Evolutionary conservation across 1,140 invertebrate genomes (phyloP), one percentile per base, ranked within the genome.

Genomic region (Plodia interpunctella): DNA sequence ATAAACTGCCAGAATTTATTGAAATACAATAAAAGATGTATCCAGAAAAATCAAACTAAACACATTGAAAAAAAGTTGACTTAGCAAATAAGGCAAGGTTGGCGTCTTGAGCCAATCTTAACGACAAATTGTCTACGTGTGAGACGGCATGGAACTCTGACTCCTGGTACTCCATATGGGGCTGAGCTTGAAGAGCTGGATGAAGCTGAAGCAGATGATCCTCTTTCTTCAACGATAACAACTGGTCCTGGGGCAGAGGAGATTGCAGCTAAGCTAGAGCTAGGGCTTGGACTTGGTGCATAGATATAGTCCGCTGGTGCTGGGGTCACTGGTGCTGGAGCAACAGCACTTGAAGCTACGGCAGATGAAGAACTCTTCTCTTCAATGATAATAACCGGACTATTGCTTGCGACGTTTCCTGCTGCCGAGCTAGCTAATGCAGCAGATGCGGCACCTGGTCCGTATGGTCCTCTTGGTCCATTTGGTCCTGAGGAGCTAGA

Each of bases 31-130:
- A 55, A 11, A 74, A 84, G 70, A 80, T 79, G 74, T 78, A 82
- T 73, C 72, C 73, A 63, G 52, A 54, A 35, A 57, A 57, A 59
- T 2, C 2, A 53, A 53, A 32, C 1, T 8, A 11, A 32, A 32
- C 1, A 5, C 9, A 32, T 10, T 32, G 30, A 32, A 32, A 32
- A 58, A 70, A 32, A 75, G 17, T 32, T 8, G 53, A 64, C 58
- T 70, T 76, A 81, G 63, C 78, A 83, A 30, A 61, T 71, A n/a
- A 59, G 38, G 35, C 80, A 85, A 21, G 70, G 68, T 52, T 59
- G 67, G 30, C 77, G 72, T 44, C 68, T 71, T 55, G 74, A 76
- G 18, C 77, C 78, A 19, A 79, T 63, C 64, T 75, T 80, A 9
- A 86, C 70, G 35, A 70, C 62, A 54, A 77, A 75, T 60, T 80